phyloP scores from a whole-genome alignment of 2,888 invertebrate genomes.

The Nomada fucata region DNA sequence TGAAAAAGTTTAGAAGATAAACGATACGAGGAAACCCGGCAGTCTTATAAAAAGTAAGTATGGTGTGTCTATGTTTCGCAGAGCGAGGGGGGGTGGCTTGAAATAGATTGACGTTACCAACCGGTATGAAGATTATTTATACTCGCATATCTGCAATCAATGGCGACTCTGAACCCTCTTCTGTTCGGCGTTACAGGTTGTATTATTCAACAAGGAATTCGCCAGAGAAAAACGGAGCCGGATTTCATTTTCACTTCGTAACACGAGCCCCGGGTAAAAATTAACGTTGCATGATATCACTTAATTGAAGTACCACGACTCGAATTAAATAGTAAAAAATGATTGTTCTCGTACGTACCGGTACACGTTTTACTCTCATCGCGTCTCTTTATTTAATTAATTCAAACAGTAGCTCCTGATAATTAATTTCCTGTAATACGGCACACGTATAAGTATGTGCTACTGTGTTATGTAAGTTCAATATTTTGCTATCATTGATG shows the following conservation, averaged over 20 bases:
- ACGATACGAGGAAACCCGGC: no score
- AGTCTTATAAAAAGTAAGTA: no score
- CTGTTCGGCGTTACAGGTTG: background rate
- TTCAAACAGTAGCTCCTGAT: no score
- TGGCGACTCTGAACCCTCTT: no score
- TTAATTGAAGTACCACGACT: slow-evolving; percentile 62
- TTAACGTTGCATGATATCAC: slow-evolving; percentile 72
- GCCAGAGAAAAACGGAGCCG: background rate
- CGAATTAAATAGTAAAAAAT: slow-evolving; percentile 51
- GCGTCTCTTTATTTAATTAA: no score
- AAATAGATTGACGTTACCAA: background rate
- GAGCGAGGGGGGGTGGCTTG: background rate
- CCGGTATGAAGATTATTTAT: no score
- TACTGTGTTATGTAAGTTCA: slow-evolving; percentile 9
- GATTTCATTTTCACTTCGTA: slow-evolving; percentile 12
- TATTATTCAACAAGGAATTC: slow-evolving; percentile 22
- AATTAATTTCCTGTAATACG: background rate
- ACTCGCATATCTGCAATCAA: no score
- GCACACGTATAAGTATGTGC: background rate
- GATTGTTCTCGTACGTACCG: no score
- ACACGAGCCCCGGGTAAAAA: slow-evolving; percentile 64
- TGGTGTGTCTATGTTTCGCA: no score
- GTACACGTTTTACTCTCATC: no score
- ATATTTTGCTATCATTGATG: slow-evolving; percentile 39
- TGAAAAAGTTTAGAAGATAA: no score